Conservation (phyloP, 2,888 invertebrate species). For the Caradrina kadenii region DNA sequence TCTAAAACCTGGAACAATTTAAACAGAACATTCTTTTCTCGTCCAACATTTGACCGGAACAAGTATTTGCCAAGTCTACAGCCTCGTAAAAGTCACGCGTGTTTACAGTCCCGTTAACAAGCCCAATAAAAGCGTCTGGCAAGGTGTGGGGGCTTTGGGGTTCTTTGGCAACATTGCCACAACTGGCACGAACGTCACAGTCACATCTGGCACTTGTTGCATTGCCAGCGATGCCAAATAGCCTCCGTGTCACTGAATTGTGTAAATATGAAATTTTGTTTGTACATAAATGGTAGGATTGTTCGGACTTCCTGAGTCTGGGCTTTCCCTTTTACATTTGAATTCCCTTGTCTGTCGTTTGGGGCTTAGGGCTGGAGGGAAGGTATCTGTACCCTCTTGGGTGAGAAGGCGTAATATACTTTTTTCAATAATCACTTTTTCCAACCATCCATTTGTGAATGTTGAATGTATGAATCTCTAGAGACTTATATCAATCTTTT, state of each 20-base stretch:
- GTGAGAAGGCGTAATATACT: constrained; percentile 27
- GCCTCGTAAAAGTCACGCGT: constrained; percentile 76
- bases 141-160: constrained; percentile 57
- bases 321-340: constrained; percentile 29
- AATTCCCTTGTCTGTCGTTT: constrained; percentile 46
- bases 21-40: constrained; percentile 33
- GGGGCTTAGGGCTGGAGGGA: constrained; percentile 20
- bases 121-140: constrained; percentile 73
- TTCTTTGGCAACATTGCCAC: constrained; percentile 61
- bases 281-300: constrained; percentile 23
- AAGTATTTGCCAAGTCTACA: constrained; percentile 74
- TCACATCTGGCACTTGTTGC: constrained; percentile 75
- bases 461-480: constrained; percentile 28
- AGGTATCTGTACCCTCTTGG: constrained; percentile 18
- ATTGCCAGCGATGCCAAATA: constrained; percentile 67
- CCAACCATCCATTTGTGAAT: constrained; percentile 35
- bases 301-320: constrained; percentile 30
- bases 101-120: constrained; percentile 79
- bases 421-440: constrained; percentile 50
- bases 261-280: constrained; percentile 59
- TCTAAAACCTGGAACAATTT: constrained; percentile 18
- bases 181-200: constrained; percentile 67
- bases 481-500: constrained; percentile 19
- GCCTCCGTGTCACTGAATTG: constrained; percentile 32
- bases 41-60: constrained; percentile 68